phyloP scores from a whole-genome alignment of 2,113 vertebrate genomes.

The Felis chaus region DNA sequence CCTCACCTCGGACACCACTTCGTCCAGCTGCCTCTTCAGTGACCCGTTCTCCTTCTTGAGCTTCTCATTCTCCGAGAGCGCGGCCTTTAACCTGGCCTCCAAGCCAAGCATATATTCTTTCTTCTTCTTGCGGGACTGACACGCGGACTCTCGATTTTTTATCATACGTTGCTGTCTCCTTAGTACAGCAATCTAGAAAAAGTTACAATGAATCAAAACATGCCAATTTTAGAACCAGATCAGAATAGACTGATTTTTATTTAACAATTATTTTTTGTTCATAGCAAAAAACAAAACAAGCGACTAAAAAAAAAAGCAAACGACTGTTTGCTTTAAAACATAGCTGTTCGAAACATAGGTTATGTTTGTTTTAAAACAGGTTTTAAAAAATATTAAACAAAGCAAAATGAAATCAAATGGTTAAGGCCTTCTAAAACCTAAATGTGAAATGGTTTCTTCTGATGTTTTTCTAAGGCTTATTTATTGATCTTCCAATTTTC shows the following conservation, averaged over 20 bases:
- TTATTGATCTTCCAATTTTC: not conserved
- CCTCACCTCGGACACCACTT: slow-evolving; percentile 91
- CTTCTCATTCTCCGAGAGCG: slow-evolving; percentile 91
- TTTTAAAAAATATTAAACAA: slow-evolving; percentile 33
- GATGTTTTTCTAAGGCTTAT: not conserved
- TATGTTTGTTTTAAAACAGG: not conserved
- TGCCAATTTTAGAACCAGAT: not conserved
- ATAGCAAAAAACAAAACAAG: too few relatives aligned
- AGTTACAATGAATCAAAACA: not conserved
- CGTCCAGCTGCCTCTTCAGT: slow-evolving; percentile 93
- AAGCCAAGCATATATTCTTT: slow-evolving; percentile 95
- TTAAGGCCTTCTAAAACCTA: not conserved
- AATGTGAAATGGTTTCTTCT: not conserved
- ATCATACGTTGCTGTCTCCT: slow-evolving; percentile 96
- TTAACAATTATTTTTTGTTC: not conserved
- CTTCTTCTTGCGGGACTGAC: slow-evolving; percentile 95
- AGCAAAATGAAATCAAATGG: not conserved
- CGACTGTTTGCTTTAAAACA: not conserved
- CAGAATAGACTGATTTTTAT: not conserved
- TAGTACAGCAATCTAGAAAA: slow-evolving; percentile 87
- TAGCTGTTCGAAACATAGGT: not conserved
- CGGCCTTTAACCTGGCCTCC: slow-evolving; percentile 91
- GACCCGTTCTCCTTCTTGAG: slow-evolving; percentile 95
- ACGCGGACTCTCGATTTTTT: slow-evolving; percentile 97
- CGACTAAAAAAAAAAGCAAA: too few relatives aligned